Conservation (phyloP, 2,797 vertebrate species). For the Melanotaenia pygmaea region DNA sequence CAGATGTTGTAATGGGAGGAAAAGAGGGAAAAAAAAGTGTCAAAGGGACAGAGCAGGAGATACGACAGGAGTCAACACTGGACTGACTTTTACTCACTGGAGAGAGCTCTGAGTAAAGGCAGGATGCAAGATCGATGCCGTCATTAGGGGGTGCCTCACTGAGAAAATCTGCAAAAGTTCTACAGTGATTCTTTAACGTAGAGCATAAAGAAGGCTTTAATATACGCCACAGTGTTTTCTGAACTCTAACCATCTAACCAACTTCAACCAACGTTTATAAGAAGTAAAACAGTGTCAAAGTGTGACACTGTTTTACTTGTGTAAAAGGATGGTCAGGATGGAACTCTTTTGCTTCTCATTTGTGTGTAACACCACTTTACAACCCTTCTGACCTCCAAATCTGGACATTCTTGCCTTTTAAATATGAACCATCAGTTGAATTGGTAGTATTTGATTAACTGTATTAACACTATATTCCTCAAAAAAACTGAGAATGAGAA, state of each 20-base stretch:
- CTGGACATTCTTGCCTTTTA: background rate
- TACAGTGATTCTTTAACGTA: background rate
- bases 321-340: background rate
- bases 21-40: no score
- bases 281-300: background rate
- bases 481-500: background rate
- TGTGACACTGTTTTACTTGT: no score
- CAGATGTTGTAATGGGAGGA: no score
- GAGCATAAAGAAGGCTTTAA: background rate
- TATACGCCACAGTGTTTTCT: no score
- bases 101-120: no score
- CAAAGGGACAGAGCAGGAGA: no score
- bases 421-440: background rate
- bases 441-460: background rate
- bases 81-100: no score
- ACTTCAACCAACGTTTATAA: background rate
- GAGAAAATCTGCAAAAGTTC: no score
- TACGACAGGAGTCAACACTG: no score
- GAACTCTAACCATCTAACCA: background rate
- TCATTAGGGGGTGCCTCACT: no score
- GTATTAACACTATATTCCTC: background rate
- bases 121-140: no score
- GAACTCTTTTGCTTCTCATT: background rate
- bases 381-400: background rate
- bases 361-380: background rate